Evolutionary conservation across 2,113 vertebrate genomes (phyloP), one percentile per base, ranked within the genome.

Genomic region (Balaeniceps rex): DNA sequence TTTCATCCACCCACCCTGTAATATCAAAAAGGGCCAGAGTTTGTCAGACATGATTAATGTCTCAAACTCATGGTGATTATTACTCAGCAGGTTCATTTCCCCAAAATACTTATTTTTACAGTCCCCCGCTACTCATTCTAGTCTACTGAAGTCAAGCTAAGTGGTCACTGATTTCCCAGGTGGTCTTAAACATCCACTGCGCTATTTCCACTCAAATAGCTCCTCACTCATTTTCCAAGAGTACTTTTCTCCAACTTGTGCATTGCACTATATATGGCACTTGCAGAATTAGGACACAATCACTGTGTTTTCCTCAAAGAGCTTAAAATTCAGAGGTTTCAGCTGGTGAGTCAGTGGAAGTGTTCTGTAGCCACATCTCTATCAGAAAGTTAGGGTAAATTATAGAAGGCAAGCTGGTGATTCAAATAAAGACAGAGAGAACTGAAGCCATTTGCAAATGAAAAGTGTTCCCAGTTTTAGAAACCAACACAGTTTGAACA

Each of bases 401-500:
- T 96, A 80, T 28, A 90, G 70, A 89, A 93, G 68, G 61, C 7
- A 31, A 95, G 66, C 36, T 85, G 34, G 17, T 88, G 74, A 57
- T 87, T 87, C 36, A 11, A 90, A 91, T 42, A 69, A 70, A 96
- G 70, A n/a, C 22, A 64, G 46, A 79, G 60, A 65, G 28, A 91
- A 91, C 65, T 54, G 92, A 90, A 96, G 33, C 19, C 63, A 70
- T 90, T 91, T 96, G 78, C 58, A 96, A 96, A 85, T 86, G 82
- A 91, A 95, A 97, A 93, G 36, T 66, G 44, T 83, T 94, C 31
- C 46, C 71, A 70, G 58, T 88, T 97, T 94, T 96, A 97, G 94
- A 97, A 93, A 90, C 77, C 40, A 83, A 25, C 34, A 66, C 52
- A 91, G 15, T 71, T 47, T 72, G 46, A 87, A 86, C 36, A 94